Base-by-base conservation (phyloP, 2,797 vertebrate genomes). In the Characodon lateralis region DNA sequence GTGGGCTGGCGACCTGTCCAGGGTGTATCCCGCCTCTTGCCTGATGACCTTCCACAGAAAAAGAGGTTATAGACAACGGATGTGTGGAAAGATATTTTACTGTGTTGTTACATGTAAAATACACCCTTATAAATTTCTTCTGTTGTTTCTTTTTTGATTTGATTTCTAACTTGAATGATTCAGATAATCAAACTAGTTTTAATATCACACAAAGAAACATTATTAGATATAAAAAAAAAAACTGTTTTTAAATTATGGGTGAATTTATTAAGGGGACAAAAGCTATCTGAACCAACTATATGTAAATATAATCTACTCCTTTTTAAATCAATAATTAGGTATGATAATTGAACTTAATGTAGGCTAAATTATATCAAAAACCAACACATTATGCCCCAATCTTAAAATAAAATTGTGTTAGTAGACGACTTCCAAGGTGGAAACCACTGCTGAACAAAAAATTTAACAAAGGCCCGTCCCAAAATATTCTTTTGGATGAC, bases 91-190 rank as follows among this genome's bases (percentile, higher is more conserved):
- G 31, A 35, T 35, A 35, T 35, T 78, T 78, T 65, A 81, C 6
- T 81, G 71, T 46, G 24, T 71, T 76, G 2, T 51, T n/a, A 39
- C 43, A 43, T 68, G 22, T 43, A n/a, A n/a, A 43, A n/a, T 68
- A 5, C 41, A 1, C 20, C 43, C 24, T 48, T 26, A 26, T 7
- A 46, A 24, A 26, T 48, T 48, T 69, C 13, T 48, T 48, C n/a
- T 14, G 35, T 9, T 66, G 1, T 61, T 61, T 61, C 58, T 35
- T 63, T 61, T 61, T 31, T 41, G 24, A 10, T 26, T 26, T 2
- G 26, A 26, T n/a, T 13, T 58, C 9, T 12, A 12, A 26, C 2
- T 43, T 6, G 65, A 43, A 41, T 6, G 5, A 12, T 43, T 66
- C 10, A 24, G 10, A 66, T 43, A 66, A 43, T 31, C 35, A 43